A percentile compares a stretch with the other conserved stretches of the same genome.
Conservation (phyloP, 2,113 vertebrate species). For the Typhlomys cinereus region DNA sequence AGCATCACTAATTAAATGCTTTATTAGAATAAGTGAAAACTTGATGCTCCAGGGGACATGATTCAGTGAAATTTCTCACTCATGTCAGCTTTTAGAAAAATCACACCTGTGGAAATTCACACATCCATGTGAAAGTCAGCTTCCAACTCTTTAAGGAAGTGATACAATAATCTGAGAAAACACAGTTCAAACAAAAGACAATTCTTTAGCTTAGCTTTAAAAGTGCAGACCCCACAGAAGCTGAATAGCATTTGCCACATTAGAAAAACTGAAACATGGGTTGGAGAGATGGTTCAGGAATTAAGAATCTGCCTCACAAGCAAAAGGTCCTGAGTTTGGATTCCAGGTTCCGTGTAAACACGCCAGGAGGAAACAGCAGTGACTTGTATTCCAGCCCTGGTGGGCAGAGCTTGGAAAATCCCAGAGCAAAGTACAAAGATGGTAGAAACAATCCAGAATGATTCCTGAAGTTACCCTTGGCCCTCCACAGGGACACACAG, state of each 20-base stretch:
- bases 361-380: too few species aligned
- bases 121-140: background rate
- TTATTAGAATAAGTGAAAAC: conserved; percentile 56
- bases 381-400: too few species aligned
- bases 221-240: background rate
- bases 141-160: background rate
- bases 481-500: too few species aligned
- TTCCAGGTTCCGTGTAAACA: too few species aligned
- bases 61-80: conserved; percentile 29
- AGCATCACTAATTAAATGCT: conserved; percentile 54
- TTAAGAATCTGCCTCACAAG: too few species aligned
- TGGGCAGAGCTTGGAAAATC: too few species aligned
- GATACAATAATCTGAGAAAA: background rate
- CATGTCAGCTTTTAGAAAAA: conserved; percentile 14
- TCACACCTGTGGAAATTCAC: conserved; percentile 47
- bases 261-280: background rate
- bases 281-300: too few species aligned
- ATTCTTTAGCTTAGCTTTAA: background rate
- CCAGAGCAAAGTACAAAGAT: too few species aligned
- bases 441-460: too few species aligned
- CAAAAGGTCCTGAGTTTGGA: too few species aligned
- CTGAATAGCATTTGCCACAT: background rate
- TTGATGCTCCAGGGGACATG: background rate
- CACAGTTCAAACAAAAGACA: background rate
- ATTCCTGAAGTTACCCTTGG: too few species aligned